Conservation (phyloP, 2,797 vertebrate species). For the Sciurus vulgaris region DNA sequence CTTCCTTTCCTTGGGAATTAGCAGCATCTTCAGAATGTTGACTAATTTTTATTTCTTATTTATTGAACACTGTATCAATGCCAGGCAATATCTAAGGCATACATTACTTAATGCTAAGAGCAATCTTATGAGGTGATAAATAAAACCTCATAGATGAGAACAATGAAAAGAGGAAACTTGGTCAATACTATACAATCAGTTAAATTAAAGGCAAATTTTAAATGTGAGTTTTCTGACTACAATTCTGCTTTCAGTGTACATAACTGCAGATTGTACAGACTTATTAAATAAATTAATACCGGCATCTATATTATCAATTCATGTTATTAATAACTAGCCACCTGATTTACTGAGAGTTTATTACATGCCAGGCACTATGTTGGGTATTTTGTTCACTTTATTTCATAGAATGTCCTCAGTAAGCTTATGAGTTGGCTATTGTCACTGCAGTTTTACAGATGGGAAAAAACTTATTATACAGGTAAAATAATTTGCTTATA, state of each 20-base stretch:
- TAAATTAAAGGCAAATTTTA: neutral
- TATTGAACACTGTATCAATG: neutral
- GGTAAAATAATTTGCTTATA: neutral
- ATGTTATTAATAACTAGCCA: neutral
- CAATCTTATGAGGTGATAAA: neutral
- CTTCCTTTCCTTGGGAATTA: neutral
- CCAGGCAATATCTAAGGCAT: neutral
- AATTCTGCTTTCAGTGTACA: neutral
- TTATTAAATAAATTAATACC: neutral
- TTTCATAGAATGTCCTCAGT: neutral
- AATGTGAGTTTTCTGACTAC: neutral
- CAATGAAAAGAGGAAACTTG: neutral
- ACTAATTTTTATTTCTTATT: constrained; percentile 1
- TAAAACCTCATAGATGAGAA: constrained; percentile 15
- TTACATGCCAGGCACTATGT: neutral
- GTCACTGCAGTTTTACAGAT: neutral
- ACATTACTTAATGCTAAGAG: neutral
- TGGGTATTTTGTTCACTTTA: neutral
- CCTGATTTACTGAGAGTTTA: neutral
- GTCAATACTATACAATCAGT: neutral
- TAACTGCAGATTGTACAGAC: neutral
- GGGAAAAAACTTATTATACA: neutral
- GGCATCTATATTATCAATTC: neutral
- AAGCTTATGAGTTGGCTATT: neutral
- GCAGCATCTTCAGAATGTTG: neutral